Percentiles rank a stretch among this genome's conserved stretches.
Evolutionary conservation across 2,797 vertebrate genomes (phyloP).

Genomic region (Miichthys miiuy): DNA sequence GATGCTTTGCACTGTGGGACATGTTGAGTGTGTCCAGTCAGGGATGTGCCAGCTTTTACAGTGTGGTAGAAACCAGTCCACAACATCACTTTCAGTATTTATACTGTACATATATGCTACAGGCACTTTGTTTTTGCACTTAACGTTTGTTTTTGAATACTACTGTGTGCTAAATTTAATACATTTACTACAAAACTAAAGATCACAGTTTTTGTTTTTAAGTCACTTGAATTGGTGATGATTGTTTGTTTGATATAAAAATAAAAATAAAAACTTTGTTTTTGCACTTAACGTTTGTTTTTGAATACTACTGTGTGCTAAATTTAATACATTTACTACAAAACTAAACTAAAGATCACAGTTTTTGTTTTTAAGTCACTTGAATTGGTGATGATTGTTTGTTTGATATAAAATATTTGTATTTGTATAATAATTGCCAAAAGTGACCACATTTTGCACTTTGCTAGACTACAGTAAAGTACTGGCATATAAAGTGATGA

Average conservation of each 20-base stretch:
- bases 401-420: conserved; percentile 19
- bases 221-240: conserved; percentile 5
- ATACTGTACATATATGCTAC: neutral
- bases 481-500: neutral
- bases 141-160: conserved; percentile 17
- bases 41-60: neutral
- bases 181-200: conserved; percentile 20
- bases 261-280: no score
- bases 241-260: conserved; percentile 1
- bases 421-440: conserved; percentile 13
- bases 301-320: conserved; percentile 4
- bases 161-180: conserved; percentile 12
- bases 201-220: conserved; percentile 14
- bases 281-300: conserved; percentile 33
- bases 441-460: conserved; percentile 23
- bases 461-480: neutral
- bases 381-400: conserved; percentile 6
- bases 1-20: conserved; percentile 19
- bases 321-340: conserved; percentile 15
- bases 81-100: neutral
- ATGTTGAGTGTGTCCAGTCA: neutral
- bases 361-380: conserved; percentile 11
- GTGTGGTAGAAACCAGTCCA: conserved; percentile 3
- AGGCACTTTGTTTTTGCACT: conserved; percentile 13
- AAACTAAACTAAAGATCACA: conserved; percentile 21